Conservation (phyloP, 2,888 invertebrate species). For the Hipparchia sbordonii region DNA sequence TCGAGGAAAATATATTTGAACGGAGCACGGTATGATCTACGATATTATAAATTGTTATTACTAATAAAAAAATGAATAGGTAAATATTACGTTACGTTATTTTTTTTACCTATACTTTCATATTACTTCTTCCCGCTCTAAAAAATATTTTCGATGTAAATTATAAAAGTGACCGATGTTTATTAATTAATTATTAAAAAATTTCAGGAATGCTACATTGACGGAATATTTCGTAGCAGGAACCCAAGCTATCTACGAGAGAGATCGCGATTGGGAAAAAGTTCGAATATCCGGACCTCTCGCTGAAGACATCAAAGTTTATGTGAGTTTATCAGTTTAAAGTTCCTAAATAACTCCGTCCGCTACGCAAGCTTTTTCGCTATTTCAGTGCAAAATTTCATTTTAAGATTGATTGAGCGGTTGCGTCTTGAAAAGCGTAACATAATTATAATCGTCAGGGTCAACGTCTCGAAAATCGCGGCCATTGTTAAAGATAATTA, state of each 20-base stretch:
- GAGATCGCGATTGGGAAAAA: slow-evolving; percentile 90
- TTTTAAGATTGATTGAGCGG: no score
- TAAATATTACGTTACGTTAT: no score
- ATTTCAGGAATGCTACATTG: slow-evolving; percentile 85
- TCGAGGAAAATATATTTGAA: slow-evolving; percentile 89
- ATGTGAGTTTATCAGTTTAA: slow-evolving; percentile 81
- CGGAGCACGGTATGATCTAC: slow-evolving; percentile 85
- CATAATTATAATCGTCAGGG: no score
- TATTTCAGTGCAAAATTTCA: no score
- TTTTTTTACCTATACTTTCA: no score
- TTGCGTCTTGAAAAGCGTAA: no score
- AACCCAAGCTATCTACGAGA: slow-evolving; percentile 89
- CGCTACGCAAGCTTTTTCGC: no score
- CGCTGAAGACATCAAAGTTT: slow-evolving; percentile 89
- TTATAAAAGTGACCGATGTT: no score
- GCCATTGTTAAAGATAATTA: no score
- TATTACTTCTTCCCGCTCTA: no score
- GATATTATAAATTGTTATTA: slow-evolving; percentile 2
- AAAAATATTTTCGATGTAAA: no score
- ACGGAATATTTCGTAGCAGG: slow-evolving; percentile 93
- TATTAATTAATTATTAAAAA: not conserved
- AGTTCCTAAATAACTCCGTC: not conserved
- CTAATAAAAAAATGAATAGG: not conserved
- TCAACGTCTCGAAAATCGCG: no score
- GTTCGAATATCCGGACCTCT: slow-evolving; percentile 92